Base-by-base conservation (phyloP, 1,140 invertebrate genomes). In the Drosophila saltans region DNA sequence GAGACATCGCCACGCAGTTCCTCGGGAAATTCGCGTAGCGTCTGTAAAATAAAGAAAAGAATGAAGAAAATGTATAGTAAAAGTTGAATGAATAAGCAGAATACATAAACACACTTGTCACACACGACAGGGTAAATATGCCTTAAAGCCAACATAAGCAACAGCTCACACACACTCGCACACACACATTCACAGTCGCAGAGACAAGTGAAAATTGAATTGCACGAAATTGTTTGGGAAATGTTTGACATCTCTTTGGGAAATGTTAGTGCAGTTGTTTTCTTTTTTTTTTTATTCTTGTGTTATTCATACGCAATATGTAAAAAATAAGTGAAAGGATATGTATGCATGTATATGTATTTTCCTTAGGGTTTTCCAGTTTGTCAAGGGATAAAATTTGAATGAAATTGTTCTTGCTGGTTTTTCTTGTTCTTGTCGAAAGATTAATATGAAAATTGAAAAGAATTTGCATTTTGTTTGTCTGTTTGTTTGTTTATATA, bases 21-120 rank as follows among this genome's bases (percentile, higher is more conserved):
- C 92, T 99, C 98, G 0, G 98, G 98, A 93, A 99, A 99, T 93
- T 99, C 98, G 93, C 97, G 97, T 52, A 99, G 93, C 57, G 98
- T 98, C 98, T 99, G 93, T 91, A 86, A 40, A 63, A 58, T 55
- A 64, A 59, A 36, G 6, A 36, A 40, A 69, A 65, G 66, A 30
- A 62, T 11, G 40, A 40, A 63, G 52, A 66, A 62, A 41, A 56
- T 39, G 24, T 40, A 9, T 24, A 72, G 68, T 74, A 26, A 21
- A 61, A 78, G 28, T 33, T 39, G 58, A 68, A 48, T 41, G 45
- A 45, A 36, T 21, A 63, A 68, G 48, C 28, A 33, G 64, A 39
- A 65, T 45, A 55, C 52, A 78, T 69, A 82, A 67, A 65, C 66
- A 48, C 60, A 9, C 57, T 39, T 59, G 57, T 59, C 57, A 59